phyloP scores from a whole-genome alignment of 1,140 invertebrate species.

The Bombus difficillimus region DNA sequence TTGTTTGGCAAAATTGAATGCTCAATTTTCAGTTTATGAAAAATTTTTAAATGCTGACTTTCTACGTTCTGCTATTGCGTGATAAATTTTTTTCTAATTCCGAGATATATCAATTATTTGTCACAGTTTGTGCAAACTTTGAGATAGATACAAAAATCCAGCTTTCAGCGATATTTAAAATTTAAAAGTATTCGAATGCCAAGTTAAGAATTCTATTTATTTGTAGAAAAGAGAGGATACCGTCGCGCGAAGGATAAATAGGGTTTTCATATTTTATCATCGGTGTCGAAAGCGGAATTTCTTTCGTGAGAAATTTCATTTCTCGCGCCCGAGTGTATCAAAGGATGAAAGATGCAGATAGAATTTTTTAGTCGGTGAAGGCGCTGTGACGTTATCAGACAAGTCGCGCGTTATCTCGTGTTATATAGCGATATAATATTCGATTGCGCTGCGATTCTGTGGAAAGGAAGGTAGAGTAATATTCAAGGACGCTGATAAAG shows the following conservation, averaged over 20 bases:
- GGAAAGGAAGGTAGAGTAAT: too few species aligned
- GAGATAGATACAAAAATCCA: neutral
- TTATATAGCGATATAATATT: neutral
- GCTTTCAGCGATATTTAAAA: neutral
- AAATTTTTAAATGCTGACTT: too few species aligned
- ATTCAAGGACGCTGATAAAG: neutral
- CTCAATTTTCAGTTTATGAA: too few species aligned
- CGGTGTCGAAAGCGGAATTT: neutral
- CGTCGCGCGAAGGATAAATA: neutral
- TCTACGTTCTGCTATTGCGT: too few species aligned
- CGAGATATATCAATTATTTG: too few species aligned
- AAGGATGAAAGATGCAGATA: neutral
- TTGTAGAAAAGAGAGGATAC: neutral
- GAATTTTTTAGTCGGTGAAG: neutral
- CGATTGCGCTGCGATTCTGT: neutral
- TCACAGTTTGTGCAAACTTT: neutral
- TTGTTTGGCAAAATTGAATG: too few species aligned
- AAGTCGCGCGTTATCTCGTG: neutral
- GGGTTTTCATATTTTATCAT: neutral
- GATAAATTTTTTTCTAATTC: too few species aligned
- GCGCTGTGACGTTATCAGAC: neutral
- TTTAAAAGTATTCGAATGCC: neutral
- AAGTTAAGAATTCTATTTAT: neutral
- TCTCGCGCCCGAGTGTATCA: neutral
- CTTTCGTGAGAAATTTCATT: neutral